Base-by-base conservation (phyloP, 2,113 vertebrate genomes). In the Pipra filicauda region DNA sequence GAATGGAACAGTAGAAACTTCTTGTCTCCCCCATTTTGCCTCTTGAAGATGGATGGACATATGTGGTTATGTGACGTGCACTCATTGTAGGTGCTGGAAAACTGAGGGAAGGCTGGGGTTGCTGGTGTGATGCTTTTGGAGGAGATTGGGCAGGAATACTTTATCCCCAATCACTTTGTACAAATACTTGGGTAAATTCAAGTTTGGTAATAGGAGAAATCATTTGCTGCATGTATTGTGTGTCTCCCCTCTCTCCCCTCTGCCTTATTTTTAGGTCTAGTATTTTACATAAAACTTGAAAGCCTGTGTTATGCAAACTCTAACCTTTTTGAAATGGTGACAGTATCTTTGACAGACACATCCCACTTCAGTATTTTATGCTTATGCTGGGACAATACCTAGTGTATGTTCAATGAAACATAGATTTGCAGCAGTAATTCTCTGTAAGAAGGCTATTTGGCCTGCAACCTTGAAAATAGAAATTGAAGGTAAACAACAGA, bases 31-130 rank as follows among this genome's bases (percentile, higher is more conserved):
- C 8, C 7, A 11, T 55, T 84, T 93, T 69, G 6, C 23, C 23
- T 35, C 41, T n/a, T 81, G 41, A 23, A n/a, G 43, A 12, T 46
- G 24, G 10, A 21, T 66, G 43, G 41, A 4, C 4, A 0, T 18
- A 10, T 3, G 1, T 70, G 13, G 19, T 20, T 74, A 23, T 5
- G 1, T 30, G n/a, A 17, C 4, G 6, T 6, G 17, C 2, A 4
- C 5, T 58, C 12, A 8, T 28, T 2, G 5, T 30, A 49, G 15
- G 26, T 43, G 14, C 30, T 82, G 37, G 28, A 27, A 85, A 81
- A 76, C 30, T 37, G 55, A 69, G 54, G 20, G 21, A 33, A 85
- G 22, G 15, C 48, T 44, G n/a, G 6, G 7, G 7, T 49, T 81
- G 62, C 18, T 67, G 49, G 10, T 31, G 15, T 46, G 49, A 19